Base-by-base conservation (phyloP, 2,113 vertebrate genomes). In the Sylvilagus bachmani region DNA sequence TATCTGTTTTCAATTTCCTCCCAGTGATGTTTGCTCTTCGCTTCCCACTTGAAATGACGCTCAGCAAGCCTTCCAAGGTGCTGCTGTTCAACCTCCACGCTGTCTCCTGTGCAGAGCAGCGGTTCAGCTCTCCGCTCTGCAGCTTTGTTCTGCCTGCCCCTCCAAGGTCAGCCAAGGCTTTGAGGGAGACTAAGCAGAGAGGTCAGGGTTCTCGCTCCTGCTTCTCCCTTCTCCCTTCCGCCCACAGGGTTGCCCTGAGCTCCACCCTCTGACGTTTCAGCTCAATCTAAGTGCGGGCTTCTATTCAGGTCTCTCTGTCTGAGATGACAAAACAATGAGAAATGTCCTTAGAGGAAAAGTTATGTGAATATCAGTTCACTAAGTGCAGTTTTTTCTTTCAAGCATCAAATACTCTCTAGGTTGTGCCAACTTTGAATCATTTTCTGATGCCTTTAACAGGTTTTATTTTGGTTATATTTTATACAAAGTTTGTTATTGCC, bases 161-260 rank as follows among this genome's bases (percentile, higher is more conserved):
- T 22, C 5, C 25, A 5, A 17, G 14, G 22, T 29, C 5, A n/a
- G 53, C n/a, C 13, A 74, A 31, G 16, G 11, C 7, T 2, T 2
- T 5, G 17, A 71, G 29, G 70, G 16, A 36, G 24, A 24, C 9
- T 53, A 13, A 89, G 38, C 13, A 83, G 70, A 29, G 17, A 13
- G 10, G 21, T 10, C 7, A 17, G 64, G 3, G 11, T 5, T 6
- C 1, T 22, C 24, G 10, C 31, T 5, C 17, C 5, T 2, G 27
- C 1, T n/a, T 36, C 25, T 16, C 77, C 21, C 2, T 58, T 27
- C 21, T 58, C 55, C 10, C 55, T 58, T 14, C 55, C 55, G 1
- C 55, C 55, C 55, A 16, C 44, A 5, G 3, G n/a, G 61, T 25
- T 69, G 29, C 10, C 27, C 55, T 16, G 11, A 44, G 12, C 19